A percentile compares a stretch with the other conserved stretches of the same genome.
phyloP scores from a whole-genome alignment of 1,140 invertebrate genomes.

The Aradophagus sp. region DNA sequence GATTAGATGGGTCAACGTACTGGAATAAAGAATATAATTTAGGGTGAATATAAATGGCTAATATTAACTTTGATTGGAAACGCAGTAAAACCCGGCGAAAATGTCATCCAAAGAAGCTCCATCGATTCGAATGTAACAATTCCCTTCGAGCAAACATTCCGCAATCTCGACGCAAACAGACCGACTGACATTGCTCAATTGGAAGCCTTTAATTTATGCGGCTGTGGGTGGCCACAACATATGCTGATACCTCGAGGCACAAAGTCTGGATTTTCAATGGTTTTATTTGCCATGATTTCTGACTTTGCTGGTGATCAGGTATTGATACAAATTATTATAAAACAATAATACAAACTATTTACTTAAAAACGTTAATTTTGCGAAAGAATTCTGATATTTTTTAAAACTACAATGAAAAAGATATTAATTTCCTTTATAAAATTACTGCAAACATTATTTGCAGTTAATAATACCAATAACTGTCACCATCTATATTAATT shows the following conservation, averaged over 20 bases:
- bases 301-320: conserved; percentile 77
- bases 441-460: too few relatives aligned
- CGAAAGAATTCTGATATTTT: too few relatives aligned
- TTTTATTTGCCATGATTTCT: conserved; percentile 88
- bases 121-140: conserved; percentile 79
- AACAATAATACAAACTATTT: too few relatives aligned
- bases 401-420: too few relatives aligned
- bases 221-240: conserved; percentile 91
- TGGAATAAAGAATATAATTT: too few relatives aligned
- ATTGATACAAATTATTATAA: conserved; percentile 1
- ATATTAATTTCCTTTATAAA: too few relatives aligned
- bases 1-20: too few relatives aligned
- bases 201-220: conserved; percentile 71
- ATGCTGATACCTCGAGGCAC: conserved; percentile 86
- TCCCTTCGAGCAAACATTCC: conserved; percentile 79
- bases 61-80: conserved; percentile 42
- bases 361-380: too few relatives aligned
- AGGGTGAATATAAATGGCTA: too few relatives aligned
- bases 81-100: conserved; percentile 76
- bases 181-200: conserved; percentile 59
- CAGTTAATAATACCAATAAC: too few relatives aligned
- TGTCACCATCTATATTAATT: too few relatives aligned
- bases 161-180: conserved; percentile 73
- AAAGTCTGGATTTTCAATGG: conserved; percentile 79
- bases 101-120: conserved; percentile 76